These are phyloP conservation scores for Drosophila baimaii DNA, from an alignment of 1,140 invertebrate genomes.

Conservation along the genomic window DNA sequence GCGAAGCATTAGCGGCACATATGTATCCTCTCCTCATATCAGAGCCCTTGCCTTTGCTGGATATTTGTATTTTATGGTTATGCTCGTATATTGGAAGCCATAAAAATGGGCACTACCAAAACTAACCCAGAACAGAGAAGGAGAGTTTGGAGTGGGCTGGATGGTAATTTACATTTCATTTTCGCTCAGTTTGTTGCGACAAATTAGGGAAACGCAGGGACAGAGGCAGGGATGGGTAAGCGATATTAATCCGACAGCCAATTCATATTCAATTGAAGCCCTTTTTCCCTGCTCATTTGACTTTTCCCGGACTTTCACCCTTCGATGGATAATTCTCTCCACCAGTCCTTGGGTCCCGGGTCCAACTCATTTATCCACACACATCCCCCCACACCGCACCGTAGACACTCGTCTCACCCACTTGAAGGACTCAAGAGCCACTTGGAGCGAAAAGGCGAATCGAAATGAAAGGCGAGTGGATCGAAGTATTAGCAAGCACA, in stretches of 20 bases:
- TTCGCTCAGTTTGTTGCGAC: too few species aligned
- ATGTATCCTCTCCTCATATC: too few species aligned
- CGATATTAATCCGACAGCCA: conserved; percentile 59
- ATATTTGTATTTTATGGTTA: conserved; percentile 66
- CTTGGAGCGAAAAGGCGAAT: conserved; percentile 31
- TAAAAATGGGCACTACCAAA: too few species aligned
- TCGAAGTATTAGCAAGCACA: not conserved
- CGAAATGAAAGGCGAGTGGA: conserved; percentile 13
- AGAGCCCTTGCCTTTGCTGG: too few species aligned
- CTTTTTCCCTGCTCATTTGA: conserved; percentile 61
- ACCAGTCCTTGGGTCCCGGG: not conserved
- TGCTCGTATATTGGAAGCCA: conserved; percentile 46
- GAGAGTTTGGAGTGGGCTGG: conserved; percentile 1
- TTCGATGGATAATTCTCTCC: conserved; percentile 24
- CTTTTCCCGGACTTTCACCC: conserved; percentile 47
- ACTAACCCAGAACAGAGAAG: too few species aligned
- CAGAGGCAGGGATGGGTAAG: not conserved
- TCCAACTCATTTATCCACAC: too few species aligned
- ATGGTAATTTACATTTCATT: too few species aligned
- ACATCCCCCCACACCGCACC: too few species aligned
- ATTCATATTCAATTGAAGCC: conserved; percentile 73
- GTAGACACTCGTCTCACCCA: not conserved
- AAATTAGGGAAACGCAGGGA: conserved; percentile 9
- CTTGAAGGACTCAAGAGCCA: conserved; percentile 39
- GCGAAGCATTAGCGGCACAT: too few species aligned